Base-by-base conservation (phyloP, 2,113 vertebrate genomes). In the Mormyrus lacerda region DNA sequence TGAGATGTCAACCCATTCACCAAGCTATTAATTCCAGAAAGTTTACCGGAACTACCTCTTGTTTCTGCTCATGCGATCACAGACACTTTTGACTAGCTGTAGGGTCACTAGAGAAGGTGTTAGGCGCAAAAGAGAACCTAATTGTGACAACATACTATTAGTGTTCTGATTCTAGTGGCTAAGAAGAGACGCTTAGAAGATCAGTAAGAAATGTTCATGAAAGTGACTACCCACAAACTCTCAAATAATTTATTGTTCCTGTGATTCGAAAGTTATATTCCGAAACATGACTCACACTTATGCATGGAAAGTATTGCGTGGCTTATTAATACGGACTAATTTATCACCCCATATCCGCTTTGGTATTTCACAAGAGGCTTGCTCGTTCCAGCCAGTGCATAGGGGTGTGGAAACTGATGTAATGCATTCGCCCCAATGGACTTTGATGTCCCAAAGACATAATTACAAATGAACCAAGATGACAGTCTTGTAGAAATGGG, bases 281-380 rank as follows among this genome's bases (percentile, higher is more conserved):
- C 4, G 27, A 35, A 44, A 31, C 82, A 85, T 65, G 44, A 69
- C 11, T 61, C 85, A 65, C 58, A 69, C 47, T 86, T 21, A 69
- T 86, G 27, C 24, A 24, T 69, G 83, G 45, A 58, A 73, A 55
- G 35, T 24, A 69, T 61, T 39, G 82, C 47, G 9, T 42, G 51
- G 82, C 55, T 27, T 51, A 73, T 73, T 87, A n/a, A 61, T 83
- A 76, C 84, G 10, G 61, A 51, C 84, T 89, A 89, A 87, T 87
- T 87, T 87, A 42, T 87, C 83, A 8, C 65, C 35, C 83, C 21
- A 24, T 53, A 89, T 53, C 89, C 13, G 27, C 65, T 47, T 13
- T 86, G 24, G 50, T 27, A 89, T 87, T 87, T 87, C 42, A 50
- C 44, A 65, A 13, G 61, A 73, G 45, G 86, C 35, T 19, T 48